phyloP scores from a whole-genome alignment of 2,888 invertebrate species.

The Venustoraphidia nigricollis region DNA sequence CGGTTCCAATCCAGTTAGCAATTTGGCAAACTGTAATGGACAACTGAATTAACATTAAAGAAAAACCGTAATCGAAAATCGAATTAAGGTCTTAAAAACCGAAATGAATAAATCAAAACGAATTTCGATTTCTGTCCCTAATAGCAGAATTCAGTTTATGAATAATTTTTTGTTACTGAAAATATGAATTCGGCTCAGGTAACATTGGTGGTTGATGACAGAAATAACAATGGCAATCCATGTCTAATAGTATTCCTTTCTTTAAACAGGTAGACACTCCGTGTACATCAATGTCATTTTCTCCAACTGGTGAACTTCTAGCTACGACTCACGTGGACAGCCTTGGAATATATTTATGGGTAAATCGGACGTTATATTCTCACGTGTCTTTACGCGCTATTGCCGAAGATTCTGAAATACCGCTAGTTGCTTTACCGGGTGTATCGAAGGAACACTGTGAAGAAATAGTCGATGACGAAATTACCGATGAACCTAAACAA shows the following conservation, averaged over 20 bases:
- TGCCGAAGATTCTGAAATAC: constrained; percentile 34
- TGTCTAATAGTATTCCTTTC: constrained; percentile 3
- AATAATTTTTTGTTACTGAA: background rate
- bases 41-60: too few species aligned
- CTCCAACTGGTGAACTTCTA: constrained; percentile 79
- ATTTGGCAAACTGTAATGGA: too few species aligned
- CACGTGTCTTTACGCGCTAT: constrained; percentile 67
- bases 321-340: constrained; percentile 81
- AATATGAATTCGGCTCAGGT: background rate
- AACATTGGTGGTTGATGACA: background rate
- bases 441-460: constrained; percentile 23
- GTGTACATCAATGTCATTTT: constrained; percentile 74
- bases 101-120: too few species aligned
- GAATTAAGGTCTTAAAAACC: too few species aligned
- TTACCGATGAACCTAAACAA: constrained; percentile 47
- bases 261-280: constrained; percentile 50
- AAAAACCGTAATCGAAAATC: too few species aligned
- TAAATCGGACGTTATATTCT: constrained; percentile 72
- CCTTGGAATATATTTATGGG: constrained; percentile 87
- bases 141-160: background rate
- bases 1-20: too few species aligned
- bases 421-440: constrained; percentile 34
- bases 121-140: too few species aligned
- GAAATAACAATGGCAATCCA: background rate
- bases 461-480: constrained; percentile 26